Conservation (phyloP, 2,797 vertebrate genomes). For the Diceros bicornis region DNA sequence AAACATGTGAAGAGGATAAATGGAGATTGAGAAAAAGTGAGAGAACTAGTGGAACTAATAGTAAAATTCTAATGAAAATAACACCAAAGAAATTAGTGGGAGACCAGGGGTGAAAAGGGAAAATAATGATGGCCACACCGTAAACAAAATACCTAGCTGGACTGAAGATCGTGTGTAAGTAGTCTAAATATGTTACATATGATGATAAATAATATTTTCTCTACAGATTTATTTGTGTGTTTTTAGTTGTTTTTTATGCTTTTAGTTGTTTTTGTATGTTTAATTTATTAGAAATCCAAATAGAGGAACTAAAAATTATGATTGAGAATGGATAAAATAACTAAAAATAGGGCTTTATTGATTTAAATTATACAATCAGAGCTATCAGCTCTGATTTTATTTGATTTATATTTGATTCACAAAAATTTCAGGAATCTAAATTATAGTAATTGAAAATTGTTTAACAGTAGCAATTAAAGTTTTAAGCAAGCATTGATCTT, state of each 20-base stretch:
- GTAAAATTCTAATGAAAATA: not conserved
- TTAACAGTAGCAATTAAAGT: not conserved
- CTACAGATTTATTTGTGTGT: not conserved
- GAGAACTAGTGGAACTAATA: not conserved
- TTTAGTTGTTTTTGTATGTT: not conserved
- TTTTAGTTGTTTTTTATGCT: not conserved
- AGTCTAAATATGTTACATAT: not conserved
- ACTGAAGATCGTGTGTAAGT: not conserved
- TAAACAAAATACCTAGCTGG: not conserved
- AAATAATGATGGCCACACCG: not conserved
- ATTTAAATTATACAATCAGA: not conserved
- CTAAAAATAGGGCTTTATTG: not conserved
- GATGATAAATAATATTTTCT: not conserved
- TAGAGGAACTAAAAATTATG: not conserved
- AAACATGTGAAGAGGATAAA: not conserved
- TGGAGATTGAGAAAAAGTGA: not conserved
- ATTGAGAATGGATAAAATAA: not conserved
- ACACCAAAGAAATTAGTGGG: not conserved
- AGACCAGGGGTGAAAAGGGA: not conserved
- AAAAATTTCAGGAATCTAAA: not conserved
- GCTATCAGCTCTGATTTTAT: not conserved
- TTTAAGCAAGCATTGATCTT: not conserved
- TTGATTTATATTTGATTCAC: conserved; percentile 8
- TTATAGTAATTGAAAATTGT: not conserved
- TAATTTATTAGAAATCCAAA: not conserved